A percentile compares a stretch with the other conserved stretches of the same genome.
Conservation (phyloP, 2,797 vertebrate species). For the Thamnophis elegans region DNA sequence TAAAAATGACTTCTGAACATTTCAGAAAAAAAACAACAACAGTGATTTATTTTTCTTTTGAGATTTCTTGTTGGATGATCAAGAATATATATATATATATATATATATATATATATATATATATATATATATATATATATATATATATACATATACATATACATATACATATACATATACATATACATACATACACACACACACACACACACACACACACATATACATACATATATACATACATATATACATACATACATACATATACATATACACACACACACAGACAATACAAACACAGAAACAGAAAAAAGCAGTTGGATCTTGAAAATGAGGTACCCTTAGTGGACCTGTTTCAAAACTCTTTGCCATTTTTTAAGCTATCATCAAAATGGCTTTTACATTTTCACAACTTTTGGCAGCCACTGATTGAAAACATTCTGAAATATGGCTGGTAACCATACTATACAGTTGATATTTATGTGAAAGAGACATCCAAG, state of each 20-base stretch:
- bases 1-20: neutral
- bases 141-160: too few species aligned
- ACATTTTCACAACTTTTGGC: neutral
- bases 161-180: too few species aligned
- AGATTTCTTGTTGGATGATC: neutral
- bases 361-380: neutral
- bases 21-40: neutral
- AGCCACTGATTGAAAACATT: neutral
- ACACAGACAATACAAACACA: neutral
- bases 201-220: too few species aligned
- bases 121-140: too few species aligned
- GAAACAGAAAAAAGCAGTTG: neutral
- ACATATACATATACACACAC: too few species aligned
- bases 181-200: too few species aligned
- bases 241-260: too few species aligned
- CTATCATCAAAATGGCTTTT: neutral
- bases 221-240: too few species aligned
- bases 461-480: conserved; percentile 6
- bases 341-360: neutral
- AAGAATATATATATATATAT: neutral
- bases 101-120: too few species aligned
- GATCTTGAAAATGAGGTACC: neutral
- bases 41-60: neutral
- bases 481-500: neutral
- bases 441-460: neutral